Conservation (phyloP, 64 coral and sea anemone genomes). For the Exaiptasia diaphana region DNA sequence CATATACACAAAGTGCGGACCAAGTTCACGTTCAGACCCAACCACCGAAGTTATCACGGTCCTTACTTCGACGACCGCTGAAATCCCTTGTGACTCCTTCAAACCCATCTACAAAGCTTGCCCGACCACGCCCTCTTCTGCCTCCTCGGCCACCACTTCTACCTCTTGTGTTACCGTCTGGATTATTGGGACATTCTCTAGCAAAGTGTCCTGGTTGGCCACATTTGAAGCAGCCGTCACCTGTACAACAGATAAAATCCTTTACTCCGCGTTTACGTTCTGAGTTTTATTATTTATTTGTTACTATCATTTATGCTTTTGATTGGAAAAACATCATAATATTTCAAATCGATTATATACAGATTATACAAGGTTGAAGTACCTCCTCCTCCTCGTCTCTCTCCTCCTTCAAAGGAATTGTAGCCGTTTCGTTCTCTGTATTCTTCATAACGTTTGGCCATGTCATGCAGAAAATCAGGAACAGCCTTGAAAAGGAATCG, state of each 20-base stretch:
- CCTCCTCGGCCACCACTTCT: slow-evolving; percentile 39
- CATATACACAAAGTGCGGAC: too few relatives aligned
- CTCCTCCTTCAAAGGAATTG: slow-evolving; percentile 25
- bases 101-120: not conserved
- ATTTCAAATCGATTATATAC: not conserved
- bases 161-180: slow-evolving; percentile 32
- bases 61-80: not conserved
- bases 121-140: not conserved
- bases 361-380: not conserved
- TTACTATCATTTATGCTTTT: not conserved
- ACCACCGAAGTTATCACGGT: not conserved
- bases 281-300: not conserved
- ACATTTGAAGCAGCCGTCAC: slow-evolving; percentile 87
- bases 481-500: slow-evolving; percentile 19
- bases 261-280: not conserved
- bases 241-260: not conserved
- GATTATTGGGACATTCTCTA: slow-evolving; percentile 64
- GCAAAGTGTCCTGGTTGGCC: slow-evolving; percentile 78
- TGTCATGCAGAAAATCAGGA: slow-evolving; percentile 57
- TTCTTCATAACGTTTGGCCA: slow-evolving; percentile 67
- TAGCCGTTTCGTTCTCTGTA: slow-evolving; percentile 57
- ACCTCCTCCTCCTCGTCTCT: slow-evolving; percentile 16
- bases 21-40: too few relatives aligned
- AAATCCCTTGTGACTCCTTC: not conserved
- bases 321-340: not conserved